Conservation (phyloP, 2,888 invertebrate genomes). For the Andrena bicolor region DNA sequence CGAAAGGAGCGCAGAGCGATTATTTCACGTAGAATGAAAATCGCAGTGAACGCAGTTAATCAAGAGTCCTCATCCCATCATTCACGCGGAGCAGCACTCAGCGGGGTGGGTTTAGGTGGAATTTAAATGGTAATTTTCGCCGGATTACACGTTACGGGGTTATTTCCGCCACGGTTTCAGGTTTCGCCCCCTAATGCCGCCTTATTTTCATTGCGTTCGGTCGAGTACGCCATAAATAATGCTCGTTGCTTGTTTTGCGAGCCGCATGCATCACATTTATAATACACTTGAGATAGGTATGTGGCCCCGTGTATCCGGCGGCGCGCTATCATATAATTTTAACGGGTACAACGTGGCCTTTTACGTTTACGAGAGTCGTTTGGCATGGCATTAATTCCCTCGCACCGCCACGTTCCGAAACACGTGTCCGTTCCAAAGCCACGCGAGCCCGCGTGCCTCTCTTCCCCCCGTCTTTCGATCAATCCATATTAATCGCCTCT, state of each 20-base stretch:
- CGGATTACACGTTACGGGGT: slow-evolving; percentile 49
- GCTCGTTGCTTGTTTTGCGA: slow-evolving; percentile 49
- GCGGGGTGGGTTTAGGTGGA: background rate
- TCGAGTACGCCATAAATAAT: slow-evolving; percentile 55
- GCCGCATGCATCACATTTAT: slow-evolving; percentile 57
- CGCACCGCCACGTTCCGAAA: slow-evolving; percentile 11
- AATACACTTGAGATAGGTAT: slow-evolving; percentile 60
- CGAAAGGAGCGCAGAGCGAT: too few relatives aligned
- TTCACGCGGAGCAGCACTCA: background rate
- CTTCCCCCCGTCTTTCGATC: background rate
- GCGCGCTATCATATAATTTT: slow-evolving; percentile 58
- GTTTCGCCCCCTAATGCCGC: slow-evolving; percentile 34
- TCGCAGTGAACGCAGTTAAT: slow-evolving; percentile 21
- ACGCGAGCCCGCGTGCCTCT: background rate
- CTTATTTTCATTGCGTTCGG: slow-evolving; percentile 61
- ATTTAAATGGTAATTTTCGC: slow-evolving; percentile 56
- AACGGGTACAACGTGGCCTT: slow-evolving; percentile 50
- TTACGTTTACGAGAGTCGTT: slow-evolving; percentile 60
- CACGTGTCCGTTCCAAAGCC: slow-evolving; percentile 29
- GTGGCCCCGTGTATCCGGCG: slow-evolving; percentile 31
- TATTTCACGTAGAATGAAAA: background rate
- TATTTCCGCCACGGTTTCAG: slow-evolving; percentile 32
- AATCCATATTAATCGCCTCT: background rate
- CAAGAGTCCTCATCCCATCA: slow-evolving; percentile 38
- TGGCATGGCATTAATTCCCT: slow-evolving; percentile 54